phyloP scores from a whole-genome alignment of 2,888 invertebrate species.

The Cordylochernes scorpioides region DNA sequence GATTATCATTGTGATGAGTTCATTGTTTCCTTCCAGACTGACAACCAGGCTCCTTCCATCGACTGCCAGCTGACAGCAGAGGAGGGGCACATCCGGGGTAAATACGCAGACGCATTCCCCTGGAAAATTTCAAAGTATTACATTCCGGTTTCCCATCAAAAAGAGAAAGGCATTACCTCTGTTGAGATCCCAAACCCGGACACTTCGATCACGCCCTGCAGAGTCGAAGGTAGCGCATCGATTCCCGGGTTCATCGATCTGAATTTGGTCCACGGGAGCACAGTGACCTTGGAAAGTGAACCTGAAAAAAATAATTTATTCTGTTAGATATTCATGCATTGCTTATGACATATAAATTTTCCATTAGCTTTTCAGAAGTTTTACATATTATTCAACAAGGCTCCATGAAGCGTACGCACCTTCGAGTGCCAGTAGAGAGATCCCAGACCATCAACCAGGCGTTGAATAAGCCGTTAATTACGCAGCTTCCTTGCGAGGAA shows the following conservation, averaged over 20 bases:
- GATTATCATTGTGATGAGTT: conserved; percentile 8
- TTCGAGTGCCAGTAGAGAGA: neutral
- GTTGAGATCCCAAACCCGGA: neutral
- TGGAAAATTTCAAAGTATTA: too few relatives aligned
- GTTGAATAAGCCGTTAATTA: neutral
- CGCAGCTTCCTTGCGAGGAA: conserved; percentile 28
- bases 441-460: neutral
- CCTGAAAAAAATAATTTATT: neutral
- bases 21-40: conserved; percentile 31
- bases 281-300: neutral
- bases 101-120: conserved; percentile 49
- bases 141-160: too few relatives aligned
- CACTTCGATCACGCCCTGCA: neutral
- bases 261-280: neutral
- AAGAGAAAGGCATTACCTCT: neutral
- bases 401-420: neutral
- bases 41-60: conserved; percentile 42
- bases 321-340: conserved; percentile 1
- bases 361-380: neutral
- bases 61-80: conserved; percentile 44
- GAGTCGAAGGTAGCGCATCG: neutral
- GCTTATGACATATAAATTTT: conserved; percentile 3
- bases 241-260: neutral
- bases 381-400: too few relatives aligned
- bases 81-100: conserved; percentile 43